Evolutionary conservation across 2,113 vertebrate species (phyloP).

Genomic region (Peromyscus californicus): DNA sequence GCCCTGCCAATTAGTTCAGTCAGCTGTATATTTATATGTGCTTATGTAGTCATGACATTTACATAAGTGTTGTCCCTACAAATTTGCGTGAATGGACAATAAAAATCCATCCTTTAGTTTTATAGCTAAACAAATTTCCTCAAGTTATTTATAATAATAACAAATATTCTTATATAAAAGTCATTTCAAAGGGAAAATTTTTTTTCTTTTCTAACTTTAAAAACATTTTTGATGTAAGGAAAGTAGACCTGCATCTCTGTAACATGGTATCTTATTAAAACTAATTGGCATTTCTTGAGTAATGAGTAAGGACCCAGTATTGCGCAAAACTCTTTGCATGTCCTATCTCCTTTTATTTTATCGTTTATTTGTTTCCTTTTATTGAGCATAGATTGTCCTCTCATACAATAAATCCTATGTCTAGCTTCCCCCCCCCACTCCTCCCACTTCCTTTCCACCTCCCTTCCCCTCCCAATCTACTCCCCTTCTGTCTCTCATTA

Average conservation of each 20-base stretch:
- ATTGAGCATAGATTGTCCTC: not conserved
- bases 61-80: not conserved
- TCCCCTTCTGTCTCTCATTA: not conserved
- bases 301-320: not conserved
- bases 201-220: not conserved
- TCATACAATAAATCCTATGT: not conserved
- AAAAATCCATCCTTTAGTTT: not conserved
- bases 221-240: not conserved
- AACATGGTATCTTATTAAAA: not conserved
- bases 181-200: not conserved
- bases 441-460: too few relatives aligned
- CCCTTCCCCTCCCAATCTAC: not conserved
- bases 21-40: constrained; percentile 22
- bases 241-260: not conserved
- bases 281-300: not conserved
- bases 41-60: not conserved
- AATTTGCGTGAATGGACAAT: not conserved
- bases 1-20: not conserved
- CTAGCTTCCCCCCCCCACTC: too few relatives aligned
- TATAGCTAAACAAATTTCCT: constrained; percentile 38
- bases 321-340: not conserved
- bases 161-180: not conserved
- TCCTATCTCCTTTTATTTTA: not conserved
- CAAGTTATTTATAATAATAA: not conserved
- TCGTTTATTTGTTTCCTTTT: not conserved